These are phyloP conservation scores for Drosophila eohydei DNA, from an alignment of 2,888 invertebrate genomes.

Conservation along the genomic window DNA sequence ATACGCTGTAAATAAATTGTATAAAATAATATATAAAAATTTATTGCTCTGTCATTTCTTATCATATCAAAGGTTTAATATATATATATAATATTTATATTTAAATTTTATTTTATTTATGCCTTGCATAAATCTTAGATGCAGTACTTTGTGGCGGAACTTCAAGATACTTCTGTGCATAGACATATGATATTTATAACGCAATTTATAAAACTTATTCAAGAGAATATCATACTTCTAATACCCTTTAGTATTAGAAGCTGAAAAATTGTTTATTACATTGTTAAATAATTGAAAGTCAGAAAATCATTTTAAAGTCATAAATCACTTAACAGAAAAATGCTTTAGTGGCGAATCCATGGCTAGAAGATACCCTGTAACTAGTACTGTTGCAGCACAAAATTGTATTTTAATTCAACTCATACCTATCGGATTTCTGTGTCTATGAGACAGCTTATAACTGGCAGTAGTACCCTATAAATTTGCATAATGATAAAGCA, in stretches of 20 bases:
- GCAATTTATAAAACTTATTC: neutral
- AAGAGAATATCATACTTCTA: neutral
- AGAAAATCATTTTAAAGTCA: no score
- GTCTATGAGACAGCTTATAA: no score
- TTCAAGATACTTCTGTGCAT: neutral
- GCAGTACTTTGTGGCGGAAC: neutral
- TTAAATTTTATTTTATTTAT: no score
- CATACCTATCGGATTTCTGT: no score
- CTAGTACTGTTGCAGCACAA: neutral
- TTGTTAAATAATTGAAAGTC: neutral
- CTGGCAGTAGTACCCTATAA: no score
- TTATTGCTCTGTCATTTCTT: no score
- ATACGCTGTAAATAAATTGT: neutral
- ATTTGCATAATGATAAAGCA: no score
- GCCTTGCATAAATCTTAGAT: neutral
- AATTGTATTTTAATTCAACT: no score
- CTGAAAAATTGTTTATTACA: neutral
- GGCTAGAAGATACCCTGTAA: neutral
- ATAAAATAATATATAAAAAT: no score
- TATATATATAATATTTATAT: no score
- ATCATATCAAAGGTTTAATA: no score
- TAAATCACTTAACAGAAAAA: neutral
- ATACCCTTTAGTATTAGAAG: neutral
- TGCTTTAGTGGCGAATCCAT: accelerated
- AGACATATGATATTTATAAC: neutral